Evolutionary conservation across 2,888 invertebrate species (phyloP).

Genomic region (Priocnemis perturbator): DNA sequence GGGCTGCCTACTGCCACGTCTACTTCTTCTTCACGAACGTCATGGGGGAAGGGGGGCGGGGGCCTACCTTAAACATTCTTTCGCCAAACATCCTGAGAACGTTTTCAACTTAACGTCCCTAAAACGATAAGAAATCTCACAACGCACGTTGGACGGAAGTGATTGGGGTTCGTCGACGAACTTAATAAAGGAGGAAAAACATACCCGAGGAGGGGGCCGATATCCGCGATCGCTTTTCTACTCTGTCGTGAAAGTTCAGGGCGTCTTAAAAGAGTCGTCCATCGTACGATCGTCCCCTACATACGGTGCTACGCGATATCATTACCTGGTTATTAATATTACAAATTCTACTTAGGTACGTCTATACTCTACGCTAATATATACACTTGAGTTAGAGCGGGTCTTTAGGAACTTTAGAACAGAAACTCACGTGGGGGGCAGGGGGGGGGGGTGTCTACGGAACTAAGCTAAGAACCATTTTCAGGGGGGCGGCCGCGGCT

Average conservation of each 20-base stretch:
- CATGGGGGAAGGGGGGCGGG: no score
- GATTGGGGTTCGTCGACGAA: slow-evolving; percentile 27
- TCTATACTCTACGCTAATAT: slow-evolving; percentile 49
- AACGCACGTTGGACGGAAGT: slow-evolving; percentile 56
- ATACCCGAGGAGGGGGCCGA: background rate
- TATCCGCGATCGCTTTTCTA: no score
- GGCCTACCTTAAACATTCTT: slow-evolving; percentile 17
- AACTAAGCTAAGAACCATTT: slow-evolving; percentile 37
- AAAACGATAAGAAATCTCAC: slow-evolving; percentile 45
- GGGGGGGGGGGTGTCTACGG: slow-evolving; percentile 14
- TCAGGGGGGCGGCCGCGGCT: background rate
- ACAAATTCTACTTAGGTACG: slow-evolving; percentile 2
- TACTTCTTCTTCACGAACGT: background rate
- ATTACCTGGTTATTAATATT: no score
- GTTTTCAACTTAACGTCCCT: slow-evolving; percentile 37
- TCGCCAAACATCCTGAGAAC: slow-evolving; percentile 38
- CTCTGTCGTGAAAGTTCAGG: no score
- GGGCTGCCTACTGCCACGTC: background rate
- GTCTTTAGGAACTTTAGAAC: slow-evolving; percentile 57
- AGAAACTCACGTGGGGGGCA: slow-evolving; percentile 41
- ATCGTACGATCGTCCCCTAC: no score
- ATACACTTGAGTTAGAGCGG: slow-evolving; percentile 54
- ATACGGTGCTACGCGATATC: slow-evolving; percentile 1
- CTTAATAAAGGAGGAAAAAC: slow-evolving; percentile 12
- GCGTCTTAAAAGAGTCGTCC: no score